Conservation (phyloP, 1,140 invertebrate species). For the Atta texana region DNA sequence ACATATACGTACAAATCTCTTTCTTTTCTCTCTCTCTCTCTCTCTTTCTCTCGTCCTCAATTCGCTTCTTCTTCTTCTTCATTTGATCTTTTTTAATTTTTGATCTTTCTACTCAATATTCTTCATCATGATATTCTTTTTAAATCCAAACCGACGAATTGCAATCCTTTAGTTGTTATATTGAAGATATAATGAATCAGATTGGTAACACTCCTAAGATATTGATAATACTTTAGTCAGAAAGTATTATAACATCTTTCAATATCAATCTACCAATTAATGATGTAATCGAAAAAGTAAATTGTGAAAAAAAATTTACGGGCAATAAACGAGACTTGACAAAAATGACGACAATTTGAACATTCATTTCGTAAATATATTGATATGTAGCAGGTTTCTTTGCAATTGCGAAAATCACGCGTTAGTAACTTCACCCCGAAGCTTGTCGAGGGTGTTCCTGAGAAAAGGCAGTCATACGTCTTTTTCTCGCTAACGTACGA, state of each 20-base stretch:
- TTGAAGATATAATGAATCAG: not conserved
- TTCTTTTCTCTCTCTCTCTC: not conserved
- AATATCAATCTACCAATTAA: not conserved
- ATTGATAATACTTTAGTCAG: not conserved
- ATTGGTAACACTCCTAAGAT: slow-evolving; percentile 18
- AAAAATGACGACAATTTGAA: not conserved
- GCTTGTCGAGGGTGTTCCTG: slow-evolving; percentile 60
- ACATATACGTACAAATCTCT: not conserved
- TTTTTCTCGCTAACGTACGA: slow-evolving; percentile 83
- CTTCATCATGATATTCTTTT: slow-evolving; percentile 50
- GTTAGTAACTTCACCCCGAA: slow-evolving; percentile 51
- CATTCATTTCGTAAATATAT: not conserved
- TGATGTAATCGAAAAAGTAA: not conserved
- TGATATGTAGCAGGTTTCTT: slow-evolving; percentile 16
- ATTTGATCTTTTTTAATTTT: not conserved
- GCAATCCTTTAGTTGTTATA: slow-evolving; percentile 81
- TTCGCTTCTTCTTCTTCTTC: slow-evolving; percentile 41
- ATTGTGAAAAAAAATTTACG: not conserved
- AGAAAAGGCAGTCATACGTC: slow-evolving; percentile 80
- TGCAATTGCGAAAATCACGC: slow-evolving; percentile 62
- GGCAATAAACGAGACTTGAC: not conserved
- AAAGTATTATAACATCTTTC: not conserved
- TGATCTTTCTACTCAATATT: not conserved
- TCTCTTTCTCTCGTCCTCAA: not conserved
- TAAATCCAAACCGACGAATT: slow-evolving; percentile 81